Percentiles rank a stretch among this genome's conserved stretches.
These are phyloP conservation scores for Gallirallus australis DNA, from an alignment of 2,797 vertebrate species.

Conservation along the genomic window DNA sequence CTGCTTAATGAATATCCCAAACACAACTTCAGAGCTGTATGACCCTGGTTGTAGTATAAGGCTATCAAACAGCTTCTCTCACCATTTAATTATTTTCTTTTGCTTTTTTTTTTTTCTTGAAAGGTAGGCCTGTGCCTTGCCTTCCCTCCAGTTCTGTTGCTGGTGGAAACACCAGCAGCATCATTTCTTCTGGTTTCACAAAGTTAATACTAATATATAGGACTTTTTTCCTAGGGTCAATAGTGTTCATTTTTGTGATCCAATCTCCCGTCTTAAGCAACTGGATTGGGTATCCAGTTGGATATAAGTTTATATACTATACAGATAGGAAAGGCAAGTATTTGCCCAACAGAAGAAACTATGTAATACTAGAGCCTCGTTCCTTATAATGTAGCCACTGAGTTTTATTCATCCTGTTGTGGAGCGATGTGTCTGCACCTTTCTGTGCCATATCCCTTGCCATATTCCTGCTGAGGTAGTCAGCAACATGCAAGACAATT, in stretches of 20 bases:
- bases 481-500: not conserved
- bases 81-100: not conserved
- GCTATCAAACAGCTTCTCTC: not conserved
- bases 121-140: rapidly evolving
- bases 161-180: rapidly evolving
- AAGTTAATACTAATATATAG: not conserved
- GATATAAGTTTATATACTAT: not conserved
- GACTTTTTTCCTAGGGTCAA: not conserved
- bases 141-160: not conserved
- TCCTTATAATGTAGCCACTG: not conserved
- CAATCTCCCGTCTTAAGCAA: not conserved
- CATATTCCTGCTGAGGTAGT: not conserved
- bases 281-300: not conserved
- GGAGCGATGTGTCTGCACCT: not conserved
- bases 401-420: not conserved
- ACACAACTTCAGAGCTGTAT: not conserved
- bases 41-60: not conserved
- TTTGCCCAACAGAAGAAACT: not conserved
- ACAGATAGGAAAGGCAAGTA: not conserved
- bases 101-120: not conserved
- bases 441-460: not conserved
- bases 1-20: not conserved
- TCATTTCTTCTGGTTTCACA: not conserved
- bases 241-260: not conserved
- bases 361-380: not conserved